A percentile compares a stretch with the other conserved stretches of the same genome.
Conservation (phyloP, 2,888 invertebrate genomes). For the Conomelus anceps region DNA sequence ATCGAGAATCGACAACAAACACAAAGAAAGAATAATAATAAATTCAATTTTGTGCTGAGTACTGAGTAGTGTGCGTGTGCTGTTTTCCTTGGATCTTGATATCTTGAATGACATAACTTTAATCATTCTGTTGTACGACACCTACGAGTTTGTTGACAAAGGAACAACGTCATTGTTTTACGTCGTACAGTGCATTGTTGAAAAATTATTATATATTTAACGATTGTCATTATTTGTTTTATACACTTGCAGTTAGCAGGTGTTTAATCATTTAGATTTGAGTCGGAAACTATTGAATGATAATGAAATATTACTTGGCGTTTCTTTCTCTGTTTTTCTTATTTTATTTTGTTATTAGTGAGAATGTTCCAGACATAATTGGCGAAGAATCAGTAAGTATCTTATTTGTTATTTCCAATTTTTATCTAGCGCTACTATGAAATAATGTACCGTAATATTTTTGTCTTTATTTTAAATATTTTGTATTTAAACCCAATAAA, state of each 20-base stretch:
- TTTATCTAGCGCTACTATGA: too few species aligned
- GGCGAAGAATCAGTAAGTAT: not conserved
- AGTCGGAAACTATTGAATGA: not conserved
- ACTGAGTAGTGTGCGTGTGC: too few species aligned
- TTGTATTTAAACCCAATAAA: too few species aligned
- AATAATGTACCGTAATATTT: too few species aligned
- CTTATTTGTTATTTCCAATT: not conserved
- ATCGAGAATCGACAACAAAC: too few species aligned
- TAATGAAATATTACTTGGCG: not conserved
- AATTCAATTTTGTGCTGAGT: too few species aligned
- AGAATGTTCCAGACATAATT: not conserved
- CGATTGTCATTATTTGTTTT: not conserved
- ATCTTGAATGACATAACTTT: too few species aligned
- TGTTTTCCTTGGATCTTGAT: too few species aligned
- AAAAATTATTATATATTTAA: not conserved
- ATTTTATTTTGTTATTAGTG: not conserved
- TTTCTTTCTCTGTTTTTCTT: not conserved
- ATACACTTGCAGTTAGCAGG: not conserved
- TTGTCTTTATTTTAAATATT: not conserved
- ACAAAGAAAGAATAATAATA: too few species aligned
- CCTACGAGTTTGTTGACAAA: not conserved
- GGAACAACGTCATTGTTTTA: not conserved
- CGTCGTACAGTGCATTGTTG: not conserved
- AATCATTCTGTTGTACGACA: not conserved
- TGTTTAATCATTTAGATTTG: not conserved